Evolutionary conservation across 2,797 vertebrate genomes (phyloP), one percentile per base, ranked within the genome.

Genomic region (Cuculus canorus): DNA sequence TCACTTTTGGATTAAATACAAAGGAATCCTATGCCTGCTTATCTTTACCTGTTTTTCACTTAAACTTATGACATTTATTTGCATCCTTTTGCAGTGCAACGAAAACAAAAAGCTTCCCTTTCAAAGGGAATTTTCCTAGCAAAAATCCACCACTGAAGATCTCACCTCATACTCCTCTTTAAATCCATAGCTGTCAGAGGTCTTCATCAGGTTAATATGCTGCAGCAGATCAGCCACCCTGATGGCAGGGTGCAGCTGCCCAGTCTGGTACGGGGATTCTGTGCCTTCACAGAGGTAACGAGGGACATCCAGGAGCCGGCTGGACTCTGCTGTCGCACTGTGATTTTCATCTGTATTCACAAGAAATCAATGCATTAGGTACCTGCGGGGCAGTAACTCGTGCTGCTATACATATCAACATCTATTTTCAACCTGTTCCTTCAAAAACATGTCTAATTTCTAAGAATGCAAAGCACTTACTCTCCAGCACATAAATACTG

Each of bases 161-260:
- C 95, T 98, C 98, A 99, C 99, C 99, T 99, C 99, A 54, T 99
- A 99, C 96, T 99, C 99, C 97, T 99, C 99, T 97, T 99, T 99
- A 97, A 99, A 99, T 96, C 99, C 99, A 88, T 99, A 99, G 98
- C 99, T 99, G 98, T 99, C 99, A 22, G 99, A 99, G 5, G 99
- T 99, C 98, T 99, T 99, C 99, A 99, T 99, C 71, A 99, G 98
- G 97, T 99, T 99, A 97, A 99, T 99, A 97, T 99, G 99, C 88
- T 99, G 99, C 93, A 99, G 98, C 18, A 99, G 98, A 96, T 99
- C 99, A 9, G 99, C 99, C 84, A 99, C 99, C 75, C 99, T 98
- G 97, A 99, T 99, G 92, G 99, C 99, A 6, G 99, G 99, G 97
- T 99, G 99, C 69, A 99, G 98, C 96, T 99, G 99, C 57, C 99